A percentile compares a stretch with the other conserved stretches of the same genome.
These are phyloP conservation scores for Ptilorrhoa leucosticta DNA, from an alignment of 2,113 vertebrate species.

Conservation along the genomic window DNA sequence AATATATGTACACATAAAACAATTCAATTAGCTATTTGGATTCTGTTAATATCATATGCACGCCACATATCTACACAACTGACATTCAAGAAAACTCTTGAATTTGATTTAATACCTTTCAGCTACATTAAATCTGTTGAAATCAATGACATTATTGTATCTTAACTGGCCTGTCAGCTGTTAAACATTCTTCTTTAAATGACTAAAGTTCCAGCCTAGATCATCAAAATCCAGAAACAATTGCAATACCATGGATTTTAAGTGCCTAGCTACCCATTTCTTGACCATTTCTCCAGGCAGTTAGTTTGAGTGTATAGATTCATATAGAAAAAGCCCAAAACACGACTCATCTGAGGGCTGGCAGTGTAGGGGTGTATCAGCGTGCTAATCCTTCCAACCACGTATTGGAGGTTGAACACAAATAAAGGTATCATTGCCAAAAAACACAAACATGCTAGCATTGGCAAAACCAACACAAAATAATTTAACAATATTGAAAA, in stretches of 20 bases:
- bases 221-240: slow-evolving; percentile 44
- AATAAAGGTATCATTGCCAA: background rate
- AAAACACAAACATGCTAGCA: slow-evolving; percentile 35
- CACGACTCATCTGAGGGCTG: background rate
- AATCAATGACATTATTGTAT: slow-evolving; percentile 22
- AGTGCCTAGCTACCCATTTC: slow-evolving; percentile 38
- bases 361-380: background rate
- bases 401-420: background rate
- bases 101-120: slow-evolving; percentile 46
- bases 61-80: slow-evolving; percentile 52
- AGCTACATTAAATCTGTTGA: slow-evolving; percentile 56
- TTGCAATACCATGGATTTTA: slow-evolving; percentile 1
- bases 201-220: slow-evolving; percentile 25
- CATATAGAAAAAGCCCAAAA: background rate
- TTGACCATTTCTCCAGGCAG: slow-evolving; percentile 7
- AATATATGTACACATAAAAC: slow-evolving; percentile 47
- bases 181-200: background rate
- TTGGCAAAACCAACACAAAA: slow-evolving; percentile 45
- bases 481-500: slow-evolving; percentile 64
- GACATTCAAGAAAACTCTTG: slow-evolving; percentile 44
- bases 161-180: slow-evolving; percentile 36
- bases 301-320: background rate
- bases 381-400: background rate
- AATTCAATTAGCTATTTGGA: slow-evolving; percentile 51
- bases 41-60: slow-evolving; percentile 55